These are phyloP conservation scores for Thripadectes ignobilis DNA, from an alignment of 2,797 vertebrate genomes.

Conservation along the genomic window DNA sequence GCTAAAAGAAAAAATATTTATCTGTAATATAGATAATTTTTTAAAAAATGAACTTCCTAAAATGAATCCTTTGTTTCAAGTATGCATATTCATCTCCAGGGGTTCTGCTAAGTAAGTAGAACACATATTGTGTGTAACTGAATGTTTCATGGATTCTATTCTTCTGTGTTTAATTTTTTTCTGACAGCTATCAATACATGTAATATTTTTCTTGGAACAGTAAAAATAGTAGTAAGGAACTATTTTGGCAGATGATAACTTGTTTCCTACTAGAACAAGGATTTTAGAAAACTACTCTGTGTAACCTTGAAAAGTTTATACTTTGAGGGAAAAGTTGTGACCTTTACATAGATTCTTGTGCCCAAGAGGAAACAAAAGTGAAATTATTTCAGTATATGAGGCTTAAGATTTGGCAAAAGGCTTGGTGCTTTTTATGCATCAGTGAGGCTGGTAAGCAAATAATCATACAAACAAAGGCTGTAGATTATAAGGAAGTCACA, in stretches of 20 bases:
- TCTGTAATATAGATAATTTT: background rate
- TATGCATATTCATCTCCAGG: background rate
- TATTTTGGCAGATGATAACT: background rate
- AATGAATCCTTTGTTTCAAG: background rate
- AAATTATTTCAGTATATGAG: constrained; percentile 30
- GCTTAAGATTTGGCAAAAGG: constrained; percentile 49
- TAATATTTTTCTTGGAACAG: background rate
- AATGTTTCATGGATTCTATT: background rate
- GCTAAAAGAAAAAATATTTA: background rate
- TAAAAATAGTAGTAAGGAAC: background rate
- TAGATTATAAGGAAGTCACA: constrained; percentile 57
- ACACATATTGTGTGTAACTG: background rate
- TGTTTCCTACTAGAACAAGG: background rate
- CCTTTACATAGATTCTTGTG: constrained; percentile 16
- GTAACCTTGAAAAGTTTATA: constrained; percentile 32
- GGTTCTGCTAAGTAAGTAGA: background rate
- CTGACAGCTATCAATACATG: background rate
- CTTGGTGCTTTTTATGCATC: constrained; percentile 51
- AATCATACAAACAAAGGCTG: constrained; percentile 48
- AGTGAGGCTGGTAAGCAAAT: constrained; percentile 53
- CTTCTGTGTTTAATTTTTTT: background rate
- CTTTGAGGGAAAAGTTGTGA: constrained; percentile 13
- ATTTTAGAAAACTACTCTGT: background rate
- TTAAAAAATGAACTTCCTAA: background rate
- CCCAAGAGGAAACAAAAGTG: constrained; percentile 34